Evolutionary conservation across 2,888 invertebrate genomes (phyloP), one percentile per base, ranked within the genome.

Genomic region (Hypselothyrea guttata): DNA sequence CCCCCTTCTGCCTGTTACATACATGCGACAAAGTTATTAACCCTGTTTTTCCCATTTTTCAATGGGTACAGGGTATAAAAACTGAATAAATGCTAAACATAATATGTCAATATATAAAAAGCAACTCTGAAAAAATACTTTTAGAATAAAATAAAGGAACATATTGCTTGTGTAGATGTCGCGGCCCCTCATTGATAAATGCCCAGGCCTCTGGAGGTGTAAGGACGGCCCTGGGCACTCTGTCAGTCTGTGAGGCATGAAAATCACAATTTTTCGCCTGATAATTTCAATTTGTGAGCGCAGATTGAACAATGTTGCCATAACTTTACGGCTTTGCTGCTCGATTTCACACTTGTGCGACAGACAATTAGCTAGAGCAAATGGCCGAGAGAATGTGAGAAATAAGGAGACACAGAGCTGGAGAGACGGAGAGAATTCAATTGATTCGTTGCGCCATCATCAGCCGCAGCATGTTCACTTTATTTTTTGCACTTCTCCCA

Each of bases 401-500:
- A 15, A 30, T 12, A 7, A 18, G 15, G 7, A 7, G 9, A 22
- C 22, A 22, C 34, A 13, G 38, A 45, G 28, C 41, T 18, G 42
- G 45, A n/a, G n/a, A n/a, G n/a, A n/a, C n/a, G n/a, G n/a, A n/a
- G n/a, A n/a, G n/a, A n/a, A n/a, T n/a, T n/a, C 62, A 86, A 85
- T 81, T 77, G 86, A 86, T 82, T 82, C 70, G 82, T 54, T 77
- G 61, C 78, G 67, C 68, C 73, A 71, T 75, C 60, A 57, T 56
- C 59, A 47, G 60, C 40, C 44, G 18, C 18, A 30, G 22, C 15
- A 35, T 12, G 30, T 37, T 22, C 34, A 31, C 16, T 16, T 11
- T 12, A 13, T 15, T 7, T 48, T 33, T 52, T 47, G 27, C 27
- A 15, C 33, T 33, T 18, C 4, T n/a, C 37, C n/a, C 35, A 0